These are phyloP conservation scores for Sparus aurata DNA, from an alignment of 2,797 vertebrate species.

Conservation along the genomic window DNA sequence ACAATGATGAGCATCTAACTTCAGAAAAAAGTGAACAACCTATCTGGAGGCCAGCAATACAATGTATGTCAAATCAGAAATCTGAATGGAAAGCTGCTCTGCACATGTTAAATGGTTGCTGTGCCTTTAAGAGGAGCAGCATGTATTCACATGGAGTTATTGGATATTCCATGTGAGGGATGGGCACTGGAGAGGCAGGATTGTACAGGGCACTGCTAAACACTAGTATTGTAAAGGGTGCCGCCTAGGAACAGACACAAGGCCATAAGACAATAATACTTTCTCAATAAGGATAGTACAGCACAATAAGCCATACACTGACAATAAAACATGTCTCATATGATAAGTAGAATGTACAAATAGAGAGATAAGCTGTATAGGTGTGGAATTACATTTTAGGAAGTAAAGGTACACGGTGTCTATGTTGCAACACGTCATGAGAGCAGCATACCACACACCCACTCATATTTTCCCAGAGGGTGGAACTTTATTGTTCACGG, in stretches of 20 bases:
- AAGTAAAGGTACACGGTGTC: background rate
- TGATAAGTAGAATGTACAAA: accelerated
- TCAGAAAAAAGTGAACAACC: background rate
- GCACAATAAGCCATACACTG: background rate
- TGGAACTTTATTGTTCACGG: background rate
- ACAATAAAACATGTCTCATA: background rate
- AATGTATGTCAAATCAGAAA: background rate
- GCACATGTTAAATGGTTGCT: slow-evolving; percentile 6
- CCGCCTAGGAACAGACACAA: slow-evolving; percentile 8
- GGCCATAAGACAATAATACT: background rate
- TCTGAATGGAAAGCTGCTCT: background rate
- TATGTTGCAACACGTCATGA: slow-evolving; percentile 5
- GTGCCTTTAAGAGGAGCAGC: slow-evolving; percentile 64
- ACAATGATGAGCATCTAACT: background rate
- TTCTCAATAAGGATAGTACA: background rate
- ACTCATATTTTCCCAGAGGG: slow-evolving; percentile 5
- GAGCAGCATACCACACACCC: background rate
- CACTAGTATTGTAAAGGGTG: background rate
- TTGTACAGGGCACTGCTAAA: slow-evolving; percentile 1
- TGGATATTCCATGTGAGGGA: slow-evolving; percentile 59
- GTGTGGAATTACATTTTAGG: background rate
- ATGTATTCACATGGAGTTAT: slow-evolving; percentile 57
- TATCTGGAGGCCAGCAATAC: background rate
- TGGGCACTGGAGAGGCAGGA: slow-evolving; percentile 42
- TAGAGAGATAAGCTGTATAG: background rate